Percentiles rank a stretch among this genome's conserved stretches.
These are phyloP conservation scores for Helicoverpa armigera DNA, from an alignment of 1,140 invertebrate genomes.

Conservation along the genomic window DNA sequence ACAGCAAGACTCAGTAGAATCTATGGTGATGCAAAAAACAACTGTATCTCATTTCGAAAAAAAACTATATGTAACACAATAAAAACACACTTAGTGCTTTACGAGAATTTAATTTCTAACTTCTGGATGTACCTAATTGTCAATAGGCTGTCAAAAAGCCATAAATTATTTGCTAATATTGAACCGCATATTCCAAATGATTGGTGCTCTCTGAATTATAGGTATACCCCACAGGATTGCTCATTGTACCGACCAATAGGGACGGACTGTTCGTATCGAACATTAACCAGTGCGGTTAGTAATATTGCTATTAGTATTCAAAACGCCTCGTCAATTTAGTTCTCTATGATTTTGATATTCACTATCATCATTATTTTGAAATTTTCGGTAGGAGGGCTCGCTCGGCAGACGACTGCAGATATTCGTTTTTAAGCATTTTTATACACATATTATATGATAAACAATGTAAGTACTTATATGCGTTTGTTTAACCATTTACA, in stretches of 20 bases:
- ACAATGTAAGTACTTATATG: too few species aligned
- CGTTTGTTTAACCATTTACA: too few species aligned
- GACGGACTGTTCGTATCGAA: neutral
- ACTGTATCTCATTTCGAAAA: too few species aligned
- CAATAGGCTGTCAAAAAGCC: neutral
- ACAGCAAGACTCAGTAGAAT: too few species aligned
- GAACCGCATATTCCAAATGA: neutral
- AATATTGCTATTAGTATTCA: neutral
- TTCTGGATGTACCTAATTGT: too few species aligned
- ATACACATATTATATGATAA: too few species aligned
- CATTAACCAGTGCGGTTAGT: neutral
- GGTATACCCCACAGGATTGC: slow-evolving; percentile 24
- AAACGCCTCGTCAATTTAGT: neutral
- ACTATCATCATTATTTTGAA: neutral
- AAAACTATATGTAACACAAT: too few species aligned
- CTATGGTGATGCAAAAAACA: too few species aligned
- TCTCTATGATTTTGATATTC: neutral
- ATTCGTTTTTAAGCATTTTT: too few species aligned
- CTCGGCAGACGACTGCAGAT: neutral
- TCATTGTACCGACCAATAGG: slow-evolving; percentile 10
- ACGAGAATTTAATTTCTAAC: too few species aligned
- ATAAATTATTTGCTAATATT: neutral
- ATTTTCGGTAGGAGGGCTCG: neutral
- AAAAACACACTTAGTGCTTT: too few species aligned
- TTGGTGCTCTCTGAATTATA: slow-evolving; percentile 8